Conservation (phyloP, 2,888 invertebrate species). For the Pinctada fucata region DNA sequence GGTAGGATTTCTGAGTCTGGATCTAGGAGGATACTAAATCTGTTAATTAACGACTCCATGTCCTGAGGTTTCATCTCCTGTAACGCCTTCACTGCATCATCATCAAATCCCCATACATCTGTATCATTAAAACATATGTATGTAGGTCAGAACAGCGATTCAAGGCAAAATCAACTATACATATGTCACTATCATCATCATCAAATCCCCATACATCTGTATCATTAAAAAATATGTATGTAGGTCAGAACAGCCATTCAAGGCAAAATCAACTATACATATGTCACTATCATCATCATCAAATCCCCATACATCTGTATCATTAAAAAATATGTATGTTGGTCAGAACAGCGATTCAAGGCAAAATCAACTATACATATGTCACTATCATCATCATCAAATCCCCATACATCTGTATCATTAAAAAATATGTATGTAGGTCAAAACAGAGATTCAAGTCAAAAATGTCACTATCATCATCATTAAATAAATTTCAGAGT, state of each 20-base stretch:
- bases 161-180: not conserved
- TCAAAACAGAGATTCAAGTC: not conserved
- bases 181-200: constrained; percentile 53
- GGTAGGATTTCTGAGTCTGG: constrained; percentile 69
- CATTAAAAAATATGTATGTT: not conserved
- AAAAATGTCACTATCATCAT: constrained; percentile 5
- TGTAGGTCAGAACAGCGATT: not conserved
- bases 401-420: constrained; percentile 75
- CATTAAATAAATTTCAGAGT: not conserved
- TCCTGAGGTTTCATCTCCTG: constrained; percentile 73
- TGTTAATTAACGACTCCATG: constrained; percentile 64
- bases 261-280: not conserved
- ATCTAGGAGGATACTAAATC: constrained; percentile 71
- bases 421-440: not conserved
- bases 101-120: constrained; percentile 77
- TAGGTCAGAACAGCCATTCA: not conserved
- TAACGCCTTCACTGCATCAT: constrained; percentile 72
- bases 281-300: constrained; percentile 63
- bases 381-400: constrained; percentile 68
- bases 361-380: not conserved
- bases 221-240: constrained; percentile 7
- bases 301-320: constrained; percentile 76
- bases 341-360: not conserved
- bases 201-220: constrained; percentile 77
- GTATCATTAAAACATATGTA: constrained; percentile 18